A percentile compares a stretch with the other conserved stretches of the same genome.
Evolutionary conservation across 2,113 vertebrate species (phyloP).

Genomic region (Melierax canorus): DNA sequence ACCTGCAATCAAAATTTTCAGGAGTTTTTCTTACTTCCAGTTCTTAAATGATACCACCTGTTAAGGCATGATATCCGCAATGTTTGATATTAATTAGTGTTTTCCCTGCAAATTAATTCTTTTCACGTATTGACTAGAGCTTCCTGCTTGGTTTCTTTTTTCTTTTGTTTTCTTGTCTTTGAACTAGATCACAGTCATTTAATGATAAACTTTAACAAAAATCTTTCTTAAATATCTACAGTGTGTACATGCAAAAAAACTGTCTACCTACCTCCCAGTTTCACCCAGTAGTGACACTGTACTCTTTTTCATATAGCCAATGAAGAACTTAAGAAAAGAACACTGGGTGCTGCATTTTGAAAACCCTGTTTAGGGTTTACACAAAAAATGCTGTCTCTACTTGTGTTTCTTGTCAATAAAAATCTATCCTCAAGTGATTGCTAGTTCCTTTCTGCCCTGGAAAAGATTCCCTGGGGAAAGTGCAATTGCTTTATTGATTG

Average conservation of each 20-base stretch:
- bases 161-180: not conserved
- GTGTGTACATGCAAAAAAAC: not conserved
- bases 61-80: not conserved
- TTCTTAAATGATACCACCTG: not conserved
- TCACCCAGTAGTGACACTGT: not conserved
- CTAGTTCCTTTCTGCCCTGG: not conserved
- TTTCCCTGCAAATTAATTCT: not conserved
- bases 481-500: not conserved
- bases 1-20: not conserved
- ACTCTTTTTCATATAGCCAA: not conserved
- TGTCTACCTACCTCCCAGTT: not conserved
- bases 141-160: not conserved
- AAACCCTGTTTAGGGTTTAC: not conserved
- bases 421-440: not conserved
- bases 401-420: not conserved
- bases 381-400: not conserved
- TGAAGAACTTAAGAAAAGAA: fast-evolving
- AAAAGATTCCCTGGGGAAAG: not conserved
- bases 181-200: not conserved
- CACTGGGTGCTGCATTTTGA: not conserved
- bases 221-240: not conserved
- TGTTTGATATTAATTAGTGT: not conserved
- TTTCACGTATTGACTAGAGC: not conserved
- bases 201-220: not conserved
- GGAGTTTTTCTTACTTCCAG: not conserved